Evolutionary conservation across 2,113 vertebrate species (phyloP).

Genomic region (Tiliqua scincoides): DNA sequence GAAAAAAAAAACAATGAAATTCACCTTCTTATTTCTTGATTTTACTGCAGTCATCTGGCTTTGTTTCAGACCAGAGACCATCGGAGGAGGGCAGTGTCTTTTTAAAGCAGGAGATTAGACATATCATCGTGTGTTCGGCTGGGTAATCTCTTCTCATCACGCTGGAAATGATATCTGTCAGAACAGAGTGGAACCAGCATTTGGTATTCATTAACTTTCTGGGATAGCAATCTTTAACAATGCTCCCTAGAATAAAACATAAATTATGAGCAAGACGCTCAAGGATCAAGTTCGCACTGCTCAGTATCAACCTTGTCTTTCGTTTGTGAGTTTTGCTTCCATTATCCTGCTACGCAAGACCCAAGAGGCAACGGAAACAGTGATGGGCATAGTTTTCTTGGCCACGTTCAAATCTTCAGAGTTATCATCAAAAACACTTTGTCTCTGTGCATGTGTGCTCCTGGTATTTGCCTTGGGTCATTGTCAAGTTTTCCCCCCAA

Average conservation of each 20-base stretch:
- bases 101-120: slow-evolving; percentile 59
- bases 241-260: slow-evolving; percentile 31
- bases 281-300: slow-evolving; percentile 37
- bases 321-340: slow-evolving; percentile 4
- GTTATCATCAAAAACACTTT: background rate
- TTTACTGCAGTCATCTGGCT: slow-evolving; percentile 18
- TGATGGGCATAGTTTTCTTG: background rate
- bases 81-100: slow-evolving; percentile 40
- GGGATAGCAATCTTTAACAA: slow-evolving; percentile 43
- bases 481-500: background rate
- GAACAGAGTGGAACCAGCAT: slow-evolving; percentile 32
- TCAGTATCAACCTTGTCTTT: background rate
- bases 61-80: slow-evolving; percentile 44
- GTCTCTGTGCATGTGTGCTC: background rate
- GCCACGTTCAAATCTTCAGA: slow-evolving; percentile 14
- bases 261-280: slow-evolving; percentile 51
- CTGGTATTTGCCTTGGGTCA: background rate
- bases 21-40: slow-evolving; percentile 20
- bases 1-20: background rate
- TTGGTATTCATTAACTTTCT: slow-evolving; percentile 52
- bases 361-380: background rate
- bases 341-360: background rate
- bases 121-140: slow-evolving; percentile 61
- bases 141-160: slow-evolving; percentile 62
- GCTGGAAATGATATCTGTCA: slow-evolving; percentile 47